Percentiles rank a stretch among this genome's conserved stretches.
Conservation (phyloP, 2,797 vertebrate genomes). For the Onychomys torridus region DNA sequence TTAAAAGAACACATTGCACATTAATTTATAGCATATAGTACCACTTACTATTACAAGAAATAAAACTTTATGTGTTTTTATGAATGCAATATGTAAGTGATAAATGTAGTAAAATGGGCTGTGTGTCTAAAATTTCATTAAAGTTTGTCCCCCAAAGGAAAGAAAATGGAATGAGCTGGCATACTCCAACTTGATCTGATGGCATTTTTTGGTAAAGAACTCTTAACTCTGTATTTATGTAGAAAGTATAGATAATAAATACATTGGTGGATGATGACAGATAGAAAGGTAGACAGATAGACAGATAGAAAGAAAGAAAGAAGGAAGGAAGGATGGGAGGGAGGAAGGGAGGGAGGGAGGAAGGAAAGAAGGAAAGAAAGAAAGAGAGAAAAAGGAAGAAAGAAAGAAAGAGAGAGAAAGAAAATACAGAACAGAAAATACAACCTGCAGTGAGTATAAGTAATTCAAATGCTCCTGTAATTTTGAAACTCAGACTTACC, state of each 20-base stretch:
- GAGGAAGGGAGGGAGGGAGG: too few relatives aligned
- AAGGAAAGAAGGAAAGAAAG: too few relatives aligned
- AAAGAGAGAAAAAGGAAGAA: background rate
- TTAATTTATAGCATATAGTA: background rate
- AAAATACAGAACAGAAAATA: background rate
- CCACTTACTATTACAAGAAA: background rate
- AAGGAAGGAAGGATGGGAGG: too few relatives aligned
- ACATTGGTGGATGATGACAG: too few relatives aligned
- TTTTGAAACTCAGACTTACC: background rate
- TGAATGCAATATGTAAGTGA: background rate
- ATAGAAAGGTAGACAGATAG: background rate
- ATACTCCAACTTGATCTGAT: background rate
- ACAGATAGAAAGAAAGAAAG: background rate
- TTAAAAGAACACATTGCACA: background rate
- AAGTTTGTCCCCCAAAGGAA: background rate
- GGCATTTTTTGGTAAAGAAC: background rate
- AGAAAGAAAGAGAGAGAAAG: background rate
- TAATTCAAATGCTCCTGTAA: background rate
- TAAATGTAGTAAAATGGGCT: background rate
- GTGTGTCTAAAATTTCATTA: background rate
- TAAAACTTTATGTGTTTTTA: slow-evolving; percentile 22
- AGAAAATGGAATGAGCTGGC: background rate
- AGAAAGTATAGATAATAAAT: background rate
- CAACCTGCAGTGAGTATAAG: background rate
- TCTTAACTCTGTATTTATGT: background rate